Conservation (phyloP, 2,113 vertebrate genomes). For the Xiphias gladius region DNA sequence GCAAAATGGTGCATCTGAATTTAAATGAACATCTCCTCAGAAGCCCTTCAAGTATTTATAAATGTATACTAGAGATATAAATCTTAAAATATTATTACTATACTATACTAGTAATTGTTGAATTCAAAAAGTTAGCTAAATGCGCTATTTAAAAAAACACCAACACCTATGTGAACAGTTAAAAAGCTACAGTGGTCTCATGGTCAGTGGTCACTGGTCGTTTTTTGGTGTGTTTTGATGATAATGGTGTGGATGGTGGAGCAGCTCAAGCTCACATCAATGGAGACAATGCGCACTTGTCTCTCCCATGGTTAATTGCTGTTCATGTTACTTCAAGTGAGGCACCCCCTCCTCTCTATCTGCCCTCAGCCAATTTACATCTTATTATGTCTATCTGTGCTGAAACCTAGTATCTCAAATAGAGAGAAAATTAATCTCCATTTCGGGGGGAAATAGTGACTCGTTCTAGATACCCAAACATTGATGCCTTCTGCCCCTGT, state of each 20-base stretch:
- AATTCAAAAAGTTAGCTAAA: background rate
- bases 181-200: slow-evolving; percentile 2
- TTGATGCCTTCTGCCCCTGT: slow-evolving; percentile 58
- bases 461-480: slow-evolving; percentile 47
- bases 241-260: slow-evolving; percentile 50
- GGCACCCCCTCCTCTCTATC: slow-evolving; percentile 65
- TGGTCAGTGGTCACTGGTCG: slow-evolving; percentile 10
- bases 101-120: background rate
- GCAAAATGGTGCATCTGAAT: slow-evolving; percentile 14
- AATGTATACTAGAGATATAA: background rate
- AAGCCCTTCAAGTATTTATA: slow-evolving; percentile 7
- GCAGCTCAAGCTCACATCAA: slow-evolving; percentile 56
- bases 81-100: background rate
- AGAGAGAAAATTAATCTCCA: slow-evolving; percentile 78
- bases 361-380: slow-evolving; percentile 82
- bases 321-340: slow-evolving; percentile 72
- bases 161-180: background rate
- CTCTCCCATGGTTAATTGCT: slow-evolving; percentile 75
- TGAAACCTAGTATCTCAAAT: slow-evolving; percentile 75
- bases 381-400: slow-evolving; percentile 80
- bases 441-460: slow-evolving; percentile 68
- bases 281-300: slow-evolving; percentile 62
- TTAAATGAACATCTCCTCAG: background rate
- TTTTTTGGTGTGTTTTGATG: slow-evolving; percentile 50
- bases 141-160: background rate